Conservation (phyloP, 2,888 invertebrate species). For the Falcaria lacertinaria region DNA sequence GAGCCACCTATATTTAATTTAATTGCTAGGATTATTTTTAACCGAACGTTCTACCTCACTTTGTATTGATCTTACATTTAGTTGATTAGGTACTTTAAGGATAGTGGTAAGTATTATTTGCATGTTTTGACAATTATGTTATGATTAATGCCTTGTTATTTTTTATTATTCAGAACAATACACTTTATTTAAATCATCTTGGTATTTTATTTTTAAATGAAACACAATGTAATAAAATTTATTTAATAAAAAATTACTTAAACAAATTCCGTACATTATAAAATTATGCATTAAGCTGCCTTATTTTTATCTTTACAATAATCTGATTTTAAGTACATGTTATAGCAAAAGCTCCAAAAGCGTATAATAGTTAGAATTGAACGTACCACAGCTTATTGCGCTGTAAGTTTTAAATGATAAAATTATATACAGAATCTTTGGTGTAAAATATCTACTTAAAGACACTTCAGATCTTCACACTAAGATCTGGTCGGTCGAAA, state of each 20-base stretch:
- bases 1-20: no score
- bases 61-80: no score
- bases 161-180: slow-evolving; percentile 7
- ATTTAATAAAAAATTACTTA: slow-evolving; percentile 69
- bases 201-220: slow-evolving; percentile 27
- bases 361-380: slow-evolving; percentile 57
- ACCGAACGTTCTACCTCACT: not conserved
- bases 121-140: not conserved
- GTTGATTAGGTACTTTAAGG: no score
- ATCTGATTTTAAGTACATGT: slow-evolving; percentile 48
- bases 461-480: slow-evolving; percentile 70
- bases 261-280: slow-evolving; percentile 52
- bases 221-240: slow-evolving; percentile 41
- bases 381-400: slow-evolving; percentile 56
- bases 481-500: slow-evolving; percentile 79
- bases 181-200: slow-evolving; percentile 2
- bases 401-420: slow-evolving; percentile 38
- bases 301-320: slow-evolving; percentile 46
- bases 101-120: not conserved
- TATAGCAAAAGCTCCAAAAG: slow-evolving; percentile 72
- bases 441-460: slow-evolving; percentile 69
- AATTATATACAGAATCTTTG: slow-evolving; percentile 74
- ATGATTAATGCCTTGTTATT: not conserved
- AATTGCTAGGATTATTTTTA: no score
- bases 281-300: slow-evolving; percentile 70